These are phyloP conservation scores for Sula dactylatra DNA, from an alignment of 2,113 vertebrate genomes.

Conservation along the genomic window DNA sequence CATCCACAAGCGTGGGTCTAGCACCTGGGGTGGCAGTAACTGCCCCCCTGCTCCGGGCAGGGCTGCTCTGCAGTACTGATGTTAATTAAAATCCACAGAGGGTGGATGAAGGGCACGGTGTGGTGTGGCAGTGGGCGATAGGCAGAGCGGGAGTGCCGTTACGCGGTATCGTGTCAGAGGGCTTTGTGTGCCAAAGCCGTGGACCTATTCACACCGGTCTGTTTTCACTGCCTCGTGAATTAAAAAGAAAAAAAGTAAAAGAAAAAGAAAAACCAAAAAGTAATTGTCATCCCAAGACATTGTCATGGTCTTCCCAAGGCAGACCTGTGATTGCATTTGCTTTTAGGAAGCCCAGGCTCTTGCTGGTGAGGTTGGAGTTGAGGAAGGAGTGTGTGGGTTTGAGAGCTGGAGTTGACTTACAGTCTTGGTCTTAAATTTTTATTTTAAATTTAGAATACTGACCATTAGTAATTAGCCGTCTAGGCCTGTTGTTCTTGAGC, in stretches of 20 bases:
- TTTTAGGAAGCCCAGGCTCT: not conserved
- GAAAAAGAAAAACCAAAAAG: not conserved
- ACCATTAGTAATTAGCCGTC: not conserved
- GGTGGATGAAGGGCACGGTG: not conserved
- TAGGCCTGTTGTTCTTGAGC: not conserved
- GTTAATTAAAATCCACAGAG: not conserved
- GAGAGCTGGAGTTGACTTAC: not conserved
- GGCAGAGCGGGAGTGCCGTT: not conserved
- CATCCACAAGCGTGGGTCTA: not conserved
- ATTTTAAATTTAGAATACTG: not conserved
- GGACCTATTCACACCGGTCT: not conserved
- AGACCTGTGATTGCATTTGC: not conserved
- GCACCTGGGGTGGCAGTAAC: not conserved
- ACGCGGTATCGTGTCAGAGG: fast-evolving
- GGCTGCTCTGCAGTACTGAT: not conserved
- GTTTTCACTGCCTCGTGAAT: not conserved
- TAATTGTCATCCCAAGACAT: not conserved
- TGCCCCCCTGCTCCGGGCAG: not conserved
- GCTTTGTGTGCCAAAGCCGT: not conserved
- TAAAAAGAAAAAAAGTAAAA: not conserved
- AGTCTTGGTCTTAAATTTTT: not conserved
- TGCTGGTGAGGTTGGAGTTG: not conserved
- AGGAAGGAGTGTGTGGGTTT: not conserved
- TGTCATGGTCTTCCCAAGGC: not conserved
- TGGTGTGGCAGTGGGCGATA: fast-evolving